Evolutionary conservation across 1,140 invertebrate genomes (phyloP).

Genomic region (Hyphantria cunea): DNA sequence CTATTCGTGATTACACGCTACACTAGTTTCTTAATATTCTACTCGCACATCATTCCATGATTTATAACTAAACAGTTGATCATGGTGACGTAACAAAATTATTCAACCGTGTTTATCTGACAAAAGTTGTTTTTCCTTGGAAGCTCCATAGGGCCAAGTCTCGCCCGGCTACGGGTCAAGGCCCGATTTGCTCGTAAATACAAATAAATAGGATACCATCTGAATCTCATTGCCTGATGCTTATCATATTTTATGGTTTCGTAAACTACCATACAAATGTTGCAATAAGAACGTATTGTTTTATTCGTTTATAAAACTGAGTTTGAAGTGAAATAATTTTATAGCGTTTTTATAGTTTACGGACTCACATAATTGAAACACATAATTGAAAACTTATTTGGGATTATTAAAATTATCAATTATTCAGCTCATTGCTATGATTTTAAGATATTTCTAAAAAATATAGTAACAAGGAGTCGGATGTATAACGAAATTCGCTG

Average conservation of each 20-base stretch:
- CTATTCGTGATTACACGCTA: conserved; percentile 23
- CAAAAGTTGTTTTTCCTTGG: conserved; percentile 34
- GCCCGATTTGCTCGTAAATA: conserved; percentile 69
- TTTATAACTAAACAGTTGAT: conserved; percentile 29
- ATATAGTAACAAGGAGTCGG: too few relatives aligned
- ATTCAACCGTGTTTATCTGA: conserved; percentile 38
- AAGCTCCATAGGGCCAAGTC: conserved; percentile 38
- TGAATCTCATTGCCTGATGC: conserved; percentile 66
- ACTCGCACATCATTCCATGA: conserved; percentile 3
- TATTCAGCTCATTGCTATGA: too few relatives aligned
- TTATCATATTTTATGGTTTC: conserved; percentile 75
- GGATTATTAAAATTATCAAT: too few relatives aligned
- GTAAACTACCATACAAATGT: conserved; percentile 61
- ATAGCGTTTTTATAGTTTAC: too few relatives aligned
- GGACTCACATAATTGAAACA: too few relatives aligned
- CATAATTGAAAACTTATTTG: too few relatives aligned
- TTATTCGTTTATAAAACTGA: conserved; percentile 27
- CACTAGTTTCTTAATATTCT: conserved; percentile 13
- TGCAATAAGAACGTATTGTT: conserved; percentile 57
- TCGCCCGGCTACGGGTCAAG: conserved; percentile 53
- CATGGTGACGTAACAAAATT: conserved; percentile 32
- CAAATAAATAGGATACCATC: conserved; percentile 67
- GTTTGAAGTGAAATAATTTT: too few relatives aligned
- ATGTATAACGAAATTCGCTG: too few relatives aligned
- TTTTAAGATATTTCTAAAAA: too few relatives aligned